Base-by-base conservation (phyloP, 2,797 vertebrate species). In the Cryptoblepharus egeriae region DNA sequence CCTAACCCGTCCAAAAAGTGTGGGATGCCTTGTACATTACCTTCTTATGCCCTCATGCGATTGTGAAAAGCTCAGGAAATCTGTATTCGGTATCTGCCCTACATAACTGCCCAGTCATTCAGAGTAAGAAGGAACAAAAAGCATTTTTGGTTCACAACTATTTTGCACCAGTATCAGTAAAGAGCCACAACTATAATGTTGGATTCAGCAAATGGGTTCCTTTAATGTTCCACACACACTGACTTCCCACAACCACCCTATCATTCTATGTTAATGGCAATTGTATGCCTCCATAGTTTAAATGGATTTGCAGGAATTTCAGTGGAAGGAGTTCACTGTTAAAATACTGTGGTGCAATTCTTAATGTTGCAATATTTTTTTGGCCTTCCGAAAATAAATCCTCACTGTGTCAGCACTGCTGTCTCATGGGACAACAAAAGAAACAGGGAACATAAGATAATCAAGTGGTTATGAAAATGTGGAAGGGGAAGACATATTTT, bases 31-130 rank as follows among this genome's bases (percentile, higher is more conserved):
- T 75, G 75, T 82, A 79, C 85, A 87, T 83, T 89, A 91, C 80
- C 88, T 93, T 92, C 88, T 92, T 90, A 93, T 91, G 90, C 80
- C 87, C 88, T 35, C 26, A 35, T 83, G 42, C 89, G 84, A 90
- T 85, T 85, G 73, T 83, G n/a, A 88, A 75, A 79, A 35, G 71
- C 89, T 81, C 37, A 85, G 13, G 45, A 13, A n/a, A 45, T 82
- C 39, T 90, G 58, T 75, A n/a, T 78, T 89, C 75, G 60, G 61
- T 75, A 90, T 78, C 69, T 70, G 65, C 64, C 76, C 70, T 83
- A 11, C 70, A 76, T 83, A n/a, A 55, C 26, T 55, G 64, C 0
- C 0, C 2, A 81, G 12, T 8, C 75, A 64, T 45, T 15, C 26
- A 55, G 24, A n/a, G 58, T 5, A 0, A 26, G 78, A 1, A 55